Evolutionary conservation across 2,113 vertebrate species (phyloP).

Genomic region (Pollachius pollachius): DNA sequence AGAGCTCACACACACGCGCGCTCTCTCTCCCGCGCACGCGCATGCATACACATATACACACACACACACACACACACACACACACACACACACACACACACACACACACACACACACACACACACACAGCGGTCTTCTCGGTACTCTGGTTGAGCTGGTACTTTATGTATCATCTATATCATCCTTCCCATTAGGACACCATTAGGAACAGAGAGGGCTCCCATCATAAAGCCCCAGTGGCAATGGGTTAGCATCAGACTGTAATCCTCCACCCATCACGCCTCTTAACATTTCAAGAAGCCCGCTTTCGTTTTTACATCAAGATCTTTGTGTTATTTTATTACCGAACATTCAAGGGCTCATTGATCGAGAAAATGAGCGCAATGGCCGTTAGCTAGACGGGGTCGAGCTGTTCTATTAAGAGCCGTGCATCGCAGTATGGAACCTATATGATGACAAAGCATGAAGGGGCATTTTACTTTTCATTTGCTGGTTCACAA

Average conservation of each 20-base stretch:
- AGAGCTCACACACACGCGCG: not conserved
- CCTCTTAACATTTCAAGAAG: constrained; percentile 6
- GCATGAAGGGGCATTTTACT: too few species aligned
- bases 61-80: not conserved
- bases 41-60: not conserved
- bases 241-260: constrained; percentile 1
- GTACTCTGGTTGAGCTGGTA: not conserved
- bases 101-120: not conserved
- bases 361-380: constrained; percentile 12
- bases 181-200: constrained; percentile 10
- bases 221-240: not conserved
- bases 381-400: too few species aligned
- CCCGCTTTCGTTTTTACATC: not conserved
- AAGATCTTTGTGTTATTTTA: not conserved
- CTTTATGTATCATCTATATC: not conserved
- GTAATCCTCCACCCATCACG: not conserved
- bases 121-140: not conserved
- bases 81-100: not conserved
- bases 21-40: too few species aligned
- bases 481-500: too few species aligned
- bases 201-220: not conserved
- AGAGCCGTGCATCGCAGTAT: too few species aligned
- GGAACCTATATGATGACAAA: too few species aligned
- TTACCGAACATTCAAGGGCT: not conserved
- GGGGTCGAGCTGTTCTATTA: too few species aligned